A percentile compares a stretch with the other conserved stretches of the same genome.
Conservation (phyloP, 2,888 invertebrate species). For the Erynnis tages region DNA sequence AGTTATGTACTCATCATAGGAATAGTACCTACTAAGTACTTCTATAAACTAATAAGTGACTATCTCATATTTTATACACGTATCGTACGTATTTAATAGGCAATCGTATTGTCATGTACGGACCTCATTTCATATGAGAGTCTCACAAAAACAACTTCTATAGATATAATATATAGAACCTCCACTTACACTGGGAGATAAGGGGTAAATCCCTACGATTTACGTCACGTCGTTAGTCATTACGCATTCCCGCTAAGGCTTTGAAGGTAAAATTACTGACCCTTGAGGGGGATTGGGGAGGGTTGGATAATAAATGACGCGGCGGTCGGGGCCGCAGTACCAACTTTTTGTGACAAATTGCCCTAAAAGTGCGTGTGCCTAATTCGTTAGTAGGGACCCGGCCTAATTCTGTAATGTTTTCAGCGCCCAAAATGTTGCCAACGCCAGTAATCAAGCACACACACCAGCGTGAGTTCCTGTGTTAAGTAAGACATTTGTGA, state of each 20-base stretch:
- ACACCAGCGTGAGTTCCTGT: too few species aligned
- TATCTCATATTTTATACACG: too few species aligned
- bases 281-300: conserved; percentile 56
- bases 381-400: conserved; percentile 40
- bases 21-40: too few species aligned
- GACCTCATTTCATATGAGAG: too few species aligned
- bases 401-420: conserved; percentile 20
- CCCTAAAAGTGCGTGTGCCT: conserved; percentile 67
- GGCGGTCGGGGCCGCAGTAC: conserved; percentile 59
- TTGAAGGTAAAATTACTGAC: conserved; percentile 74
- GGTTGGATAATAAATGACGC: conserved; percentile 68
- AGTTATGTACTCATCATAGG: too few species aligned
- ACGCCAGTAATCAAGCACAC: too few species aligned
- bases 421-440: not conserved
- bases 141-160: not conserved
- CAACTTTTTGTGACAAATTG: conserved; percentile 80
- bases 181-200: conserved; percentile 31
- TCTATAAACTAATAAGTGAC: too few species aligned
- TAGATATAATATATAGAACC: not conserved
- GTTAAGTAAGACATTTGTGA: too few species aligned
- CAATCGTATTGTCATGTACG: too few species aligned
- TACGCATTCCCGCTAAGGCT: conserved; percentile 75
- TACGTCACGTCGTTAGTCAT: conserved; percentile 73
- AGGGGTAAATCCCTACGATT: conserved; percentile 70
- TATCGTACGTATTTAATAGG: too few species aligned